A percentile compares a stretch with the other conserved stretches of the same genome.
phyloP scores from a whole-genome alignment of 2,888 invertebrate species.

The Lucinisca nassula region DNA sequence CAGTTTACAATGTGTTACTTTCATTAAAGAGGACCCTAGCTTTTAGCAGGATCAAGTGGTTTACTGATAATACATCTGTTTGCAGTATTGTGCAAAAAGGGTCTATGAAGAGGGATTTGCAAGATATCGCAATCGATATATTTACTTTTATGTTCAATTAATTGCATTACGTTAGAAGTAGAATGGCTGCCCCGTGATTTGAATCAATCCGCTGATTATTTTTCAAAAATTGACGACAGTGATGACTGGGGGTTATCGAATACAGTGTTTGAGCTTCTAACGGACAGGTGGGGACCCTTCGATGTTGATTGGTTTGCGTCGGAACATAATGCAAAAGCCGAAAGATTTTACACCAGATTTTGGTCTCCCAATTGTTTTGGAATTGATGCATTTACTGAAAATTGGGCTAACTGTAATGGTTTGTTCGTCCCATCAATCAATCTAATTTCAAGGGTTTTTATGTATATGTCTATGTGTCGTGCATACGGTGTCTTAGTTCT shows the following conservation, averaged over 20 bases:
- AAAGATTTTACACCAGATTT: too few relatives aligned
- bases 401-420: too few relatives aligned
- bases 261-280: too few relatives aligned
- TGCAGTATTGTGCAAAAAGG: slow-evolving; percentile 30
- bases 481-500: too few relatives aligned
- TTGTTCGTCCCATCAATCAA: too few relatives aligned
- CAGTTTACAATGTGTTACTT: slow-evolving; percentile 26
- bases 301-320: too few relatives aligned
- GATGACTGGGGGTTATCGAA: slow-evolving; percentile 47
- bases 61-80: slow-evolving; percentile 32
- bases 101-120: slow-evolving; percentile 43
- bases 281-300: too few relatives aligned
- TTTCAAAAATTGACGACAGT: slow-evolving; percentile 34
- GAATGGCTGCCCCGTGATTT: slow-evolving; percentile 33
- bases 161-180: slow-evolving; percentile 22
- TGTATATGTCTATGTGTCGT: too few relatives aligned
- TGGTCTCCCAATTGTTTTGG: too few relatives aligned
- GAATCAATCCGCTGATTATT: slow-evolving; percentile 44
- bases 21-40: not conserved
- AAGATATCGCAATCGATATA: slow-evolving; percentile 25
- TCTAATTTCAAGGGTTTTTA: too few relatives aligned
- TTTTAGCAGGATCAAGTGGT: slow-evolving; percentile 35
- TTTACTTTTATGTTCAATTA: slow-evolving; percentile 9
- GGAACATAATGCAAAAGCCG: too few relatives aligned
- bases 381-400: too few relatives aligned